Evolutionary conservation across 2,113 vertebrate genomes (phyloP).

Genomic region (Tauraco erythrolophus): DNA sequence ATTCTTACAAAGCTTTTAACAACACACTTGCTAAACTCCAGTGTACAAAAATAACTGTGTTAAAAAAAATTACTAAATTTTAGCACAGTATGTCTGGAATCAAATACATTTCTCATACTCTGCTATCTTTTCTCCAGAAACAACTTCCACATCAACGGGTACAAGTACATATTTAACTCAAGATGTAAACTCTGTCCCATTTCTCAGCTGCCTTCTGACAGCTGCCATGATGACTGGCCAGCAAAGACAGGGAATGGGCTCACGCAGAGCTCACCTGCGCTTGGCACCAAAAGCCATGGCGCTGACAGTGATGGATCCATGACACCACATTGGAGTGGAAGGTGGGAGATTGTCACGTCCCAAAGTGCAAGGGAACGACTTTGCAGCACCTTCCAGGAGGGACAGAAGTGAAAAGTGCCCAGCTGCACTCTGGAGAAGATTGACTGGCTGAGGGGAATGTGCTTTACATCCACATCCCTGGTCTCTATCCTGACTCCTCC

Average conservation of each 20-base stretch:
- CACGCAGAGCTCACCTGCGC: fast-evolving
- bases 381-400: neutral
- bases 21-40: neutral
- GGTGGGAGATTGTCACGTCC: neutral
- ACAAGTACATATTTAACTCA: neutral
- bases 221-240: neutral
- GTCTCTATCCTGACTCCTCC: neutral
- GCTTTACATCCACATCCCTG: neutral
- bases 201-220: neutral
- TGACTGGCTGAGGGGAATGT: fast-evolving
- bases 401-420: neutral
- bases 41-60: conserved; percentile 59
- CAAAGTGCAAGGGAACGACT: neutral
- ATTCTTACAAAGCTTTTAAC: conserved; percentile 4
- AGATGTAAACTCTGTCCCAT: neutral
- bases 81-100: neutral
- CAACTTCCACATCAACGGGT: neutral
- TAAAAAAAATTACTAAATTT: neutral
- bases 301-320: too few relatives aligned
- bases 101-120: neutral
- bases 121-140: neutral
- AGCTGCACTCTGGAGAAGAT: neutral
- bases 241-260: neutral
- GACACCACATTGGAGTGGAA: neutral
- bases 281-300: neutral